Evolutionary conservation across 1,140 invertebrate genomes (phyloP).

Genomic region (Drosophila murphyi): DNA sequence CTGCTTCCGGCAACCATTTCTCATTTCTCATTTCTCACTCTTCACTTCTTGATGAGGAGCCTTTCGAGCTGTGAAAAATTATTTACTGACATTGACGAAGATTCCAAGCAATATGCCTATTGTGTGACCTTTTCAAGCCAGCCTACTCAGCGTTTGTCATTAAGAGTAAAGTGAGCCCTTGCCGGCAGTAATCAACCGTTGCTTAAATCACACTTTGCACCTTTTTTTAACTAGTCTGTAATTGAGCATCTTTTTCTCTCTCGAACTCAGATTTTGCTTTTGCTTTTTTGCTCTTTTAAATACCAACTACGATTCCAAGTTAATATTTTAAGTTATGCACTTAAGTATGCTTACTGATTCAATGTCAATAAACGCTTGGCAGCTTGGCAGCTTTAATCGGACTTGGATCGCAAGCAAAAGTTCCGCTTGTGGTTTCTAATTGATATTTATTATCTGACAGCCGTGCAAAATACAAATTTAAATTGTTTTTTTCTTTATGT

Average conservation of each 20-base stretch:
- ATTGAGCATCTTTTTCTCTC: background rate
- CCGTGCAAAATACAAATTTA: no score
- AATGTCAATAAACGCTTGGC: background rate
- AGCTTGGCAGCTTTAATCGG: background rate
- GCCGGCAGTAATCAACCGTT: conserved; percentile 20
- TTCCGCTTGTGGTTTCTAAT: background rate
- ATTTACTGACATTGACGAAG: conserved; percentile 45
- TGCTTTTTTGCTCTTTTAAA: no score
- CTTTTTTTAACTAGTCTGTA: background rate
- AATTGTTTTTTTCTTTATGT: no score
- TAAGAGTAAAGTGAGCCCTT: conserved; percentile 7
- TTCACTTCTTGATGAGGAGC: background rate
- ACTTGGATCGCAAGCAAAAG: background rate
- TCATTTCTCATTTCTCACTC: conserved; percentile 23
- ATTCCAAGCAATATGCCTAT: conserved; percentile 27
- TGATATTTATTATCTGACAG: background rate
- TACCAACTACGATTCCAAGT: no score
- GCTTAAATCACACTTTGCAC: background rate
- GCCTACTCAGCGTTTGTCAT: conserved; percentile 9
- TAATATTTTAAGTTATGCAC: background rate
- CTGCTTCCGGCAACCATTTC: conserved; percentile 20
- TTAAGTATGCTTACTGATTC: background rate
- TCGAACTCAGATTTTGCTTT: background rate
- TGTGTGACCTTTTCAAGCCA: conserved; percentile 17
- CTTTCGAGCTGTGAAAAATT: conserved; percentile 30